Evolutionary conservation across 2,113 vertebrate genomes (phyloP), one percentile per base, ranked within the genome.

Genomic region (Dendrocopos noguchii): DNA sequence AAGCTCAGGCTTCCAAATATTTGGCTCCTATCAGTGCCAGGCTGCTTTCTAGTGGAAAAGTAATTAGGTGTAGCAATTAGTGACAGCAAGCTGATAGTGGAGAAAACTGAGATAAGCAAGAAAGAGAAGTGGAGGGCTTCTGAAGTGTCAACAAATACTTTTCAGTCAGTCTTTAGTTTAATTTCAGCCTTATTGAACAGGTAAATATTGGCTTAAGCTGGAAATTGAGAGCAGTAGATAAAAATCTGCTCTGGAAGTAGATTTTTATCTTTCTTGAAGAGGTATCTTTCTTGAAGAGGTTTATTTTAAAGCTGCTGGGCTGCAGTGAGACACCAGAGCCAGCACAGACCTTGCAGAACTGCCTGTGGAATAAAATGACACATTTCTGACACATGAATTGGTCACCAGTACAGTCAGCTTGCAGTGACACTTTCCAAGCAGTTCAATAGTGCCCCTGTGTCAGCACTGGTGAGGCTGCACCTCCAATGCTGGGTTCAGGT

Each of bases 81-180:
- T 16, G 77, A 96, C 83, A 91, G 79, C 76, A 89, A 94, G 61
- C 53, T 63, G 87, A 92, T 55, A 91, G 90, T 42, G 1, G 4
- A 92, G 82, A 80, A 91, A 91, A 90, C 44, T 0, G 0, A 96
- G 87, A 94, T 91, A 96, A 94, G 73, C 85, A 81, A 85, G 60
- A 80, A 90, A 85, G 72, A 68, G 64, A 93, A 85, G 31, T 15
- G 22, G 16, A 25, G 28, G 87, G 21, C 65, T 90, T 89, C 70
- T 68, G 77, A 87, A 82, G 63, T 85, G 90, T 88, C 87, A 96
- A 82, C 57, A 92, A 82, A 85, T 75, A 93, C 83, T 91, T 95
- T 78, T 52, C 28, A 91, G 60, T 56, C 72, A 82, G 42, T 60
- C 67, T 91, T 91, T 84, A 76, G 76, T 93, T 94, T 92, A 91